Base-by-base conservation (phyloP, 2,888 invertebrate species). In the Quadroppia sp. region DNA sequence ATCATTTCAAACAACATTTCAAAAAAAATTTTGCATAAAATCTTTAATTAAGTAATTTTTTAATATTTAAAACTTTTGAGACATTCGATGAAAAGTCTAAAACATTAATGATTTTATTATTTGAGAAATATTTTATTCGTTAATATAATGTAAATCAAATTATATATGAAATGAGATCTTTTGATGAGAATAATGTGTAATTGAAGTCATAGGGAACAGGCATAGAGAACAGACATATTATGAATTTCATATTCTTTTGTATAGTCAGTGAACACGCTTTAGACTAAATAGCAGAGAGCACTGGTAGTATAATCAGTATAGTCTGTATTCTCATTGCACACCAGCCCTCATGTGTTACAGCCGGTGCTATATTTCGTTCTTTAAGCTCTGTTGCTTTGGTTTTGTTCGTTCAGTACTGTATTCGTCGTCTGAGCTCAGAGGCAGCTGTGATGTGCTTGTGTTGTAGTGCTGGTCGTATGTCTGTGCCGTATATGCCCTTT, bases 401-500 rank as follows among this genome's bases (percentile, higher is more conserved):
- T 30, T 59, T 3, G 59, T 25, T 59, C 30, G 28, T 28, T 59
- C 9, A 11, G 59, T 59, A 30, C 59, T 30, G 59, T 59, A 59
- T 30, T 59, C 13, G 30, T 59, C 30, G 59, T 59, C 23, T 30
- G 59, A 7, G 59, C 59, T 59, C 30, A 59, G 59, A 59, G 59
- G 59, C 59, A 59, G 59, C 59, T 59, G 59, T 59, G 59, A 28
- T 59, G 59, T 59, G 59, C 59, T 59, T 25, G 25, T 59, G 30
- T 25, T 59, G 59, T 59, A 30, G 20, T 15, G 15, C 53, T 53
- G 23, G n/a, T n/a, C 23, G 20, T 53, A 53, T 53, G 53, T 13
- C 23, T 20, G 13, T 59, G 59, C 25, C 59, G 9, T 59, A 45
- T 59, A 30, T 59, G 13, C 20, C 7, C 20, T 6, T 20, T 53